Conservation (phyloP, 2,797 vertebrate genomes). For the Dendrocincla fuliginosa region DNA sequence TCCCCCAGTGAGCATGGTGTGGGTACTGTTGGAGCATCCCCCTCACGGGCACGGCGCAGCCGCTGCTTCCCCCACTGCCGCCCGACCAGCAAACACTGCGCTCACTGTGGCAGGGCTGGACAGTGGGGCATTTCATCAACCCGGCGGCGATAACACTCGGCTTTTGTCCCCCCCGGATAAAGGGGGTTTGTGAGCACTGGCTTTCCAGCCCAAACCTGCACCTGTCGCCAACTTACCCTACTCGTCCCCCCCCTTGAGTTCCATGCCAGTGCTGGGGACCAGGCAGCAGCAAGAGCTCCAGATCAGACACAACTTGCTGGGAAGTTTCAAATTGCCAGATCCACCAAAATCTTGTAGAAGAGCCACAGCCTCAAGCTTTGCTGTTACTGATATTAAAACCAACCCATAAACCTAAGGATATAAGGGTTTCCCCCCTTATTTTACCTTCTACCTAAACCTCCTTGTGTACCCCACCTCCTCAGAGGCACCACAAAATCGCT, state of each 20-base stretch:
- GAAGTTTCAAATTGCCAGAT: conserved; percentile 54
- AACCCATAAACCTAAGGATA: not conserved
- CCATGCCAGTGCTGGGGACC: not conserved
- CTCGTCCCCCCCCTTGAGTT: conserved; percentile 31
- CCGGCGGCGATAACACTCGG: conserved; percentile 64
- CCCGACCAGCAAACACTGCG: conserved; percentile 60
- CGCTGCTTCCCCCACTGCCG: not conserved
- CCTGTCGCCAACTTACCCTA: conserved; percentile 70
- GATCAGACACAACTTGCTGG: conserved; percentile 35
- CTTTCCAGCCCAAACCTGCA: conserved; percentile 75
- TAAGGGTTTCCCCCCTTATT: not conserved
- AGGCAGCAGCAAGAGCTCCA: conserved; percentile 18
- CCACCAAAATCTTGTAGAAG: not conserved
- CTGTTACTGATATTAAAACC: not conserved
- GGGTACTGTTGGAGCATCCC: not conserved
- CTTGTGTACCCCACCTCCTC: rapidly evolving
- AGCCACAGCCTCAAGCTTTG: not conserved
- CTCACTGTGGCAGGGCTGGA: conserved; percentile 57
- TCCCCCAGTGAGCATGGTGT: not conserved
- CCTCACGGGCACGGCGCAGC: rapidly evolving
- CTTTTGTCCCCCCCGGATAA: conserved; percentile 76
- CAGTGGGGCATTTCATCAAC: conserved; percentile 76
- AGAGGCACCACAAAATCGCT: rapidly evolving
- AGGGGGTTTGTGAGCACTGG: conserved; percentile 73
- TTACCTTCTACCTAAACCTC: not conserved